These are phyloP conservation scores for Phortica variegata DNA, from an alignment of 1,140 invertebrate genomes.

Conservation along the genomic window DNA sequence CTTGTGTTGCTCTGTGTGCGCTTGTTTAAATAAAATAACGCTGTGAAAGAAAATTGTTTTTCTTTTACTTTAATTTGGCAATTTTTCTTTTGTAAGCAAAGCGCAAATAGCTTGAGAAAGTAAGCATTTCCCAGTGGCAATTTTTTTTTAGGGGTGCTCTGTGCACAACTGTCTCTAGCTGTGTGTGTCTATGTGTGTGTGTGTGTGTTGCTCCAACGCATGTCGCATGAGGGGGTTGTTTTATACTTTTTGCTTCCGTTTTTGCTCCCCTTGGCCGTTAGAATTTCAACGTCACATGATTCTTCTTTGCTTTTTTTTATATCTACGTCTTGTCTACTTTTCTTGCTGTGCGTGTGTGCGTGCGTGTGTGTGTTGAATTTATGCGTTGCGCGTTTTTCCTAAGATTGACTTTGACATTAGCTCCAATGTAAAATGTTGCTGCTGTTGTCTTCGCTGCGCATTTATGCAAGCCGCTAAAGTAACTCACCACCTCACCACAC, in stretches of 20 bases:
- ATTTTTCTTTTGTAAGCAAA: constrained; percentile 34
- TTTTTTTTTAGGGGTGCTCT: no score
- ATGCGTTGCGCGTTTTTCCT: constrained; percentile 53
- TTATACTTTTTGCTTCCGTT: constrained; percentile 18
- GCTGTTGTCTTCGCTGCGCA: constrained; percentile 23
- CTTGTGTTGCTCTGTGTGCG: no score
- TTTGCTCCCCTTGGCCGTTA: constrained; percentile 6
- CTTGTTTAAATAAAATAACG: constrained; percentile 15
- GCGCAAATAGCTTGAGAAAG: no score
- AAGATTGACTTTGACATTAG: constrained; percentile 55
- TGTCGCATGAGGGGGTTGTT: constrained; percentile 3
- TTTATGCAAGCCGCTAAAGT: constrained; percentile 55
- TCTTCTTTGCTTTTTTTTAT: constrained; percentile 38
- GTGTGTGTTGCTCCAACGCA: neutral
- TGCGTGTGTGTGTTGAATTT: no score
- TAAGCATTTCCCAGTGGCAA: no score
- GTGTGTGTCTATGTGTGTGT: neutral
- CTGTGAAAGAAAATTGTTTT: constrained; percentile 43
- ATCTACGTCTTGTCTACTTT: no score
- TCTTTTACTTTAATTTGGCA: constrained; percentile 53
- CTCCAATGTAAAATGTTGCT: constrained; percentile 25
- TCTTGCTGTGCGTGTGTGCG: no score
- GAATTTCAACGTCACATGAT: no score
- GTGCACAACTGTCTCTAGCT: constrained; percentile 15
- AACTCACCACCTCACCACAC: no score